Conservation (phyloP, 2,888 invertebrate genomes). For the Periphyllus acericola region DNA sequence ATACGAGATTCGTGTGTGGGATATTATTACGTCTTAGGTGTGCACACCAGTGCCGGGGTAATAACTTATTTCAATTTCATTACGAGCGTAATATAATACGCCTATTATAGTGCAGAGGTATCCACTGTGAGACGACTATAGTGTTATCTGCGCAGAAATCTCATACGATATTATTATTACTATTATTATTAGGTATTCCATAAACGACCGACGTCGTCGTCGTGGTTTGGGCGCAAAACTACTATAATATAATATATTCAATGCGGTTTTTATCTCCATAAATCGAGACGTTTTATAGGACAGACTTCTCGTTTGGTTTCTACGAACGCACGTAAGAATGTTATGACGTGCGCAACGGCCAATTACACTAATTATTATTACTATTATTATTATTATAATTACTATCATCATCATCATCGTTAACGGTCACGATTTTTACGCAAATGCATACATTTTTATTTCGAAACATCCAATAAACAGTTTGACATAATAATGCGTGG, state of each 20-base stretch:
- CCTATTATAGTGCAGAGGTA: background rate
- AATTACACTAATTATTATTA: too few species aligned
- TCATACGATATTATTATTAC: background rate
- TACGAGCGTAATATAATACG: background rate
- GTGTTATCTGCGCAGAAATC: constrained; percentile 10
- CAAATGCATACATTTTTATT: too few species aligned
- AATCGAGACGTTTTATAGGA: background rate
- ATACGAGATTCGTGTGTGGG: background rate
- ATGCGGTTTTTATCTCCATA: too few species aligned
- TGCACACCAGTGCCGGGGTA: background rate
- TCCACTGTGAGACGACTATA: background rate
- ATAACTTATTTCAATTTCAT: constrained; percentile 14
- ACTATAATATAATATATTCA: too few species aligned
- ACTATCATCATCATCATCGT: too few species aligned
- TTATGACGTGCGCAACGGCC: too few species aligned
- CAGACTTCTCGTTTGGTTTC: background rate
- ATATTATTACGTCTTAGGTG: background rate
- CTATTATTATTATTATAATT: too few species aligned
- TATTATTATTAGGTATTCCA: too few species aligned
- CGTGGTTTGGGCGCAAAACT: background rate
- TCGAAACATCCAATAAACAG: too few species aligned
- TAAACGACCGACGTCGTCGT: background rate
- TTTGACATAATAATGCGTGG: too few species aligned
- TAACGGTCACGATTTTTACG: too few species aligned
- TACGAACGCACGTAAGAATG: too few species aligned